Evolutionary conservation across 2,797 vertebrate genomes (phyloP).

Genomic region (Podarcis lilfordi): DNA sequence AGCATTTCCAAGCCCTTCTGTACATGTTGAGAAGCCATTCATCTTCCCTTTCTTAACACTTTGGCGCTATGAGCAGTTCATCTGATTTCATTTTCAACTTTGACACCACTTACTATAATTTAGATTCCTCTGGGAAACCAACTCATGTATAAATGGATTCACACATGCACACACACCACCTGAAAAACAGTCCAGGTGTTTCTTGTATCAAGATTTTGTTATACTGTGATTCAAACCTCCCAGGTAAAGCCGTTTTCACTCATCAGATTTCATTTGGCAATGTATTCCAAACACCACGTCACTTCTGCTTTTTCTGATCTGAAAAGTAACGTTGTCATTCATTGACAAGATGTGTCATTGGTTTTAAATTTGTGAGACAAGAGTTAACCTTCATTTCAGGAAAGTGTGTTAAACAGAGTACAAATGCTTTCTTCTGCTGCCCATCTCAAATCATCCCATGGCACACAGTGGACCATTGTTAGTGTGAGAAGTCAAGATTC

Average conservation of each 20-base stretch:
- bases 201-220: neutral
- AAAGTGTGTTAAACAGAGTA: neutral
- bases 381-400: neutral
- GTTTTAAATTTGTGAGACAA: slow-evolving; percentile 4
- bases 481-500: neutral
- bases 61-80: neutral
- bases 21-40: slow-evolving; percentile 37
- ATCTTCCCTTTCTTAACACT: slow-evolving; percentile 39
- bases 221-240: fast-evolving
- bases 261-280: neutral
- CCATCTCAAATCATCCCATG: slow-evolving; percentile 8
- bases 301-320: neutral
- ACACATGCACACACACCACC: neutral
- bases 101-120: slow-evolving; percentile 24
- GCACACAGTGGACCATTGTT: neutral
- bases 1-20: slow-evolving; percentile 4
- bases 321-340: neutral
- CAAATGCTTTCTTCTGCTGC: neutral
- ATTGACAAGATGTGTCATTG: neutral
- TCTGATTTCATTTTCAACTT: slow-evolving; percentile 24
- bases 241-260: neutral
- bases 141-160: neutral
- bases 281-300: neutral
- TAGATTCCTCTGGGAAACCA: slow-evolving; percentile 32
- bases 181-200: neutral